Base-by-base conservation (phyloP, 2,113 vertebrate genomes). In the Naja naja region DNA sequence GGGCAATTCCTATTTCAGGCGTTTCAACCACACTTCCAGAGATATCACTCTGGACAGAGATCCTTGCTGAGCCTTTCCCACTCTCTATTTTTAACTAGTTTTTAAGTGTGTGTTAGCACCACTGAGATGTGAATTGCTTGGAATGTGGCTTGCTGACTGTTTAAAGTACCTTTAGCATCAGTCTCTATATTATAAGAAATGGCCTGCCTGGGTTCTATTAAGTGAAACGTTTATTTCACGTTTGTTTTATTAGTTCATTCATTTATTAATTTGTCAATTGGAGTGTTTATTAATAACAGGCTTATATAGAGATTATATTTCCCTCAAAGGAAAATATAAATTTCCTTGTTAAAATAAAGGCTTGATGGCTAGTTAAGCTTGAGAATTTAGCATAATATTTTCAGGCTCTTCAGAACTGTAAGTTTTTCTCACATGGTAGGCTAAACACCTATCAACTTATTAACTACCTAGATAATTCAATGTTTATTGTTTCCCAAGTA, bases 51-150 rank as follows among this genome's bases (percentile, higher is more conserved):
- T 94, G 91, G 89, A 55, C 92, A 97, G 95, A 96, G 95, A 95
- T 97, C 96, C 96, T 96, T 95, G 95, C 96, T 94, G 95, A 96
- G 96, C 97, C 95, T 97, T 97, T 98, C 95, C 97, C 96, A 94
- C 91, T 94, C 91, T 95, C 97, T 98, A 98, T 98, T 98, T 98
- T 98, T 98, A 98, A 97, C 94, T 93, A 93, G 94, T 95, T 94
- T 93, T 97, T 97, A 97, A 98, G 97, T 97, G 95, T 95, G 89
- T 95, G 91, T 94, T 96, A 94, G 96, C 94, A 95, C 91, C 43
- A 96, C 89, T 94, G 94, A 95, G 95, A 96, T 96, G 55, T 95
- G 95, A 96, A 95, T 89, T 96, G 94, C 94, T 93, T 96, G 97
- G 96, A 97, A 97, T 97, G 94, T 92, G 95, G 58, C 64, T 49